These are phyloP conservation scores for Polymixis flavicincta DNA, from an alignment of 2,888 invertebrate species.

Conservation along the genomic window DNA sequence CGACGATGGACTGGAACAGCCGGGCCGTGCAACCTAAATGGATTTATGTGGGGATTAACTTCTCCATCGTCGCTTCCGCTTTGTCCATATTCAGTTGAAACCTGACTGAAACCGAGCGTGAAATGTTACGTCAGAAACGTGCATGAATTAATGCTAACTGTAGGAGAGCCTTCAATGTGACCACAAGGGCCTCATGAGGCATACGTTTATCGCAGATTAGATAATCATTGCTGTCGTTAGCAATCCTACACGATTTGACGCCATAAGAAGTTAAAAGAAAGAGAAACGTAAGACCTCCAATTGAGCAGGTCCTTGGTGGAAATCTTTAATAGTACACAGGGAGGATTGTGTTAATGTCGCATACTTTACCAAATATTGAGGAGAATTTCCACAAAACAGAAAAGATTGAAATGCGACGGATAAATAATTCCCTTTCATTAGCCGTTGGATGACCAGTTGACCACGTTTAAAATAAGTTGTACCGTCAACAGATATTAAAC, in stretches of 20 bases:
- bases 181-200: not conserved
- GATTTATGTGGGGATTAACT: constrained; percentile 61
- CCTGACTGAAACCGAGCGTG: constrained; percentile 35
- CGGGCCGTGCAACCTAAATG: constrained; percentile 51
- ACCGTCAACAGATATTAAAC: not conserved
- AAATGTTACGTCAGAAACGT: constrained; percentile 39
- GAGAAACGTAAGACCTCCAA: not conserved
- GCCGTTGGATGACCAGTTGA: not conserved
- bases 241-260: not conserved
- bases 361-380: not conserved
- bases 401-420: not conserved
- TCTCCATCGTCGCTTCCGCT: constrained; percentile 38
- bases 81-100: constrained; percentile 25
- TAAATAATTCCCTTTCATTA: not conserved
- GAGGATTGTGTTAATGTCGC: not conserved
- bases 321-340: not conserved
- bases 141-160: not conserved
- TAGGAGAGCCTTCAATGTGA: not conserved
- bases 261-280: not conserved
- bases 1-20: constrained; percentile 24
- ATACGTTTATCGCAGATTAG: not conserved
- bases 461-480: not conserved
- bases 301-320: not conserved
- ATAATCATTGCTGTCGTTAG: not conserved
- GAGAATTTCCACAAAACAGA: not conserved